A percentile compares a stretch with the other conserved stretches of the same genome.
Conservation (phyloP, 2,797 vertebrate species). For the Hipposideros larvatus region DNA sequence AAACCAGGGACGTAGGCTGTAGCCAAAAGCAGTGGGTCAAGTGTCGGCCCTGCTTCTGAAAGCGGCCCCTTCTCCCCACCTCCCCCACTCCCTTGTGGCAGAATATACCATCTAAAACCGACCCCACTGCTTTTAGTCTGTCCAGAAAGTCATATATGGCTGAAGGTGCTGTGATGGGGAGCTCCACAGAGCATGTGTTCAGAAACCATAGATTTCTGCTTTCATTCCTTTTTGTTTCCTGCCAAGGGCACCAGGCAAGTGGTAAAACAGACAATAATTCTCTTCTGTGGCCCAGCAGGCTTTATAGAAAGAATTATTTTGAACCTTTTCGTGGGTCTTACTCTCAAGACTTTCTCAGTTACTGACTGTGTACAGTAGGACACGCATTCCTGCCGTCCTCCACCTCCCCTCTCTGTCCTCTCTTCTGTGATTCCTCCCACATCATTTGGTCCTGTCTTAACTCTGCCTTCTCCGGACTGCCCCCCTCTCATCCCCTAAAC, state of each 20-base stretch:
- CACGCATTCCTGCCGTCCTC: accelerated
- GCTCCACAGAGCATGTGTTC: accelerated
- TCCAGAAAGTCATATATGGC: neutral
- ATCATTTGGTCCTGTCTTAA: neutral
- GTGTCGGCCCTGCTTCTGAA: neutral
- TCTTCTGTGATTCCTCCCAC: neutral
- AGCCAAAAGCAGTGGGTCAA: neutral
- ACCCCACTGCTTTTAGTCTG: neutral
- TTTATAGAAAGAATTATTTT: neutral
- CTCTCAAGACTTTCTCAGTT: neutral
- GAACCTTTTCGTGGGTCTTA: neutral
- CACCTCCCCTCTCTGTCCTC: neutral
- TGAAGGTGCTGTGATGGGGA: accelerated
- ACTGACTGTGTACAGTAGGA: accelerated
- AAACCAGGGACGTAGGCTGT: neutral
- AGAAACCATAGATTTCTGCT: neutral
- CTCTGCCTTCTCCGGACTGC: neutral
- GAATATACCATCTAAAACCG: neutral
- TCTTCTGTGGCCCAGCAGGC: neutral
- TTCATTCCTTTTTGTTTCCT: neutral
- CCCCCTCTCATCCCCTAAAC: neutral
- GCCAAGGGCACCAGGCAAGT: neutral
- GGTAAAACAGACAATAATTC: neutral
- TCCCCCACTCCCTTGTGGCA: accelerated
- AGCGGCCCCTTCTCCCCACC: neutral